Evolutionary conservation across 37 sponge, comb jelly and placozoan genomes (phyloP).

Genomic region (Oopsacas minuta): DNA sequence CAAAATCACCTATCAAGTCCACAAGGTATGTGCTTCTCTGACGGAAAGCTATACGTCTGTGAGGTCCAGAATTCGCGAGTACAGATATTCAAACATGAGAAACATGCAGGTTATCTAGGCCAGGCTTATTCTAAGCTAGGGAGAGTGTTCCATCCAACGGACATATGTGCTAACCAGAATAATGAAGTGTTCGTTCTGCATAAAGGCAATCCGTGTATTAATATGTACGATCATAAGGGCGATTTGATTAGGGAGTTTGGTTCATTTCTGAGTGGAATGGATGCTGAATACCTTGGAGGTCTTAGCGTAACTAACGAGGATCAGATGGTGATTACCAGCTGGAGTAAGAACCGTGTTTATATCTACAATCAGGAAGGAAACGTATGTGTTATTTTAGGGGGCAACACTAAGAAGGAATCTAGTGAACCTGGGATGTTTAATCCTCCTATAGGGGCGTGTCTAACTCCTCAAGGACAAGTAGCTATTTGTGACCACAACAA

Average conservation of each 20-base stretch:
- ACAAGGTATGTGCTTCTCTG: background rate
- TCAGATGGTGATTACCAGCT: background rate
- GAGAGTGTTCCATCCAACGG: background rate
- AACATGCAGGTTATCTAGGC: background rate
- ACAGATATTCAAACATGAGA: slow-evolving; percentile 5
- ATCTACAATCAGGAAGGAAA: background rate
- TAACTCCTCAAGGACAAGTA: background rate
- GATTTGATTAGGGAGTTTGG: background rate
- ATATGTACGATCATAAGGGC: background rate
- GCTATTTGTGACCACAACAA: background rate
- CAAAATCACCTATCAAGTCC: background rate
- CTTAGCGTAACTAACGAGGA: background rate
- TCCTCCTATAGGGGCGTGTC: background rate
- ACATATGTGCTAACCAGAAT: background rate
- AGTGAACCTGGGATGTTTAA: background rate
- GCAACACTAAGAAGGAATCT: background rate
- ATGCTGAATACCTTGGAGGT: background rate
- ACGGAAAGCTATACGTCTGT: background rate
- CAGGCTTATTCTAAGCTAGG: background rate
- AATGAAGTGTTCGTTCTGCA: background rate
- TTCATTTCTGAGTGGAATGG: background rate
- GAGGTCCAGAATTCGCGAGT: background rate
- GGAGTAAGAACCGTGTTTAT: background rate
- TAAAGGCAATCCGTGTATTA: background rate
- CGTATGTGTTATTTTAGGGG: background rate